Evolutionary conservation across 2,888 invertebrate species (phyloP), one percentile per base, ranked within the genome.

Genomic region (Anoplius nigerrimus): DNA sequence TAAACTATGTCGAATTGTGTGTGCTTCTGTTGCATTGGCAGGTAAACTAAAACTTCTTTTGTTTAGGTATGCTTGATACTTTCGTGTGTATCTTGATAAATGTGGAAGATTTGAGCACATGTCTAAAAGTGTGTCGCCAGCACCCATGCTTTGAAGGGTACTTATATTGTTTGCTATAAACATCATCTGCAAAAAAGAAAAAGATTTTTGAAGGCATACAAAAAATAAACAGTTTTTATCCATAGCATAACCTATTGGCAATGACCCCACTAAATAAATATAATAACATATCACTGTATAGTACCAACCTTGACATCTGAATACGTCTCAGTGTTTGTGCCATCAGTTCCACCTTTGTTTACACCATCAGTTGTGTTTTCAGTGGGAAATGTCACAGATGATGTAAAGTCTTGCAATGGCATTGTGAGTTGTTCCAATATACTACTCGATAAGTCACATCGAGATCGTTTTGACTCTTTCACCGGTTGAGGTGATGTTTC

Each of bases 91-190:
- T 71, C 92, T 90, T 68, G 91, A 91, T 45, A 94, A 90, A 74
- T 92, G 91, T 0, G 96, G 95, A 83, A 97, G 91, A 71, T 93
- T 93, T 2, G 94, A 91, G 86, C 97, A 97, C 76, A 97, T 93
- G 81, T 95, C 94, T 48, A 97, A 90, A 64, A 98, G 90, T 13
- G 93, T 93, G 79, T 95, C 93, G 27, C 96, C 96, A 0, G 96
- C 97, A 79, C 95, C 92, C 71, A 97, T 90, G 76, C 94, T 93
- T 90, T 96, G 95, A 62, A 98, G 91, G 78, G 93, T 92, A 43
- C 93, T 92, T 2, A 94, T 91, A 86, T 97, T 97, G 61, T 94
- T 94, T 67, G 93, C 92, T 65, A 94, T 90, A 82, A 97, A 93
- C 88, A 95, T 92, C 86, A 93, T 93, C 95, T 96, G 87, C 46